Percentiles rank a stretch among this genome's conserved stretches.
phyloP scores from a whole-genome alignment of 1,140 invertebrate genomes.

The Drosophila nebulosa region DNA sequence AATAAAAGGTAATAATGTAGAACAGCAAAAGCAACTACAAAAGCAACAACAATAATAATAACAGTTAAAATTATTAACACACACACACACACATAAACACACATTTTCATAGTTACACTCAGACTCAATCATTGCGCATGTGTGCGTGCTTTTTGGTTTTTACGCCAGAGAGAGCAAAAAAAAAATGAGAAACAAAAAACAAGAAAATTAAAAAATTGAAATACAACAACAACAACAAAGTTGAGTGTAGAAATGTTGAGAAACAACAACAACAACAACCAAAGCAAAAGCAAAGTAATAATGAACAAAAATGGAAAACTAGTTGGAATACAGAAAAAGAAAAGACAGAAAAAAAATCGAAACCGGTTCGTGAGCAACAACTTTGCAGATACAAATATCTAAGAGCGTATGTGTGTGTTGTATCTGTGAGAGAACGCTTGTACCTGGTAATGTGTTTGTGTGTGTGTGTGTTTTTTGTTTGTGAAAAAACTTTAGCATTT shows the following conservation, averaged over 20 bases:
- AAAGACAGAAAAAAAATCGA: slow-evolving; percentile 17
- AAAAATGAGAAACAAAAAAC: slow-evolving; percentile 22
- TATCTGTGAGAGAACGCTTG: background rate
- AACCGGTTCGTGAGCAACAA: slow-evolving; percentile 68
- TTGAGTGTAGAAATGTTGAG: slow-evolving; percentile 61
- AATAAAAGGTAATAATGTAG: slow-evolving; percentile 62
- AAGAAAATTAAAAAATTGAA: slow-evolving; percentile 25
- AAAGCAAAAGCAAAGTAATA: slow-evolving; percentile 62
- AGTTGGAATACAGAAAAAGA: slow-evolving; percentile 36
- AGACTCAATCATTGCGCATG: slow-evolving; percentile 60
- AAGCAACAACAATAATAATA: slow-evolving; percentile 44
- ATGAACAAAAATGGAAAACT: slow-evolving; percentile 70
- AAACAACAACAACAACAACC: slow-evolving; percentile 33
- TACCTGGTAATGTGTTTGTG: background rate
- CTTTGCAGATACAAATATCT: slow-evolving; percentile 30
- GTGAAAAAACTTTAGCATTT: slow-evolving; percentile 64
- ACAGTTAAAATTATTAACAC: slow-evolving; percentile 72
- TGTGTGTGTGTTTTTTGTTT: slow-evolving; percentile 43
- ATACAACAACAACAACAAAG: slow-evolving; percentile 14
- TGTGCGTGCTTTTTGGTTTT: slow-evolving; percentile 65
- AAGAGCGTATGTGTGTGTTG: background rate
- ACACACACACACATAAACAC: slow-evolving; percentile 14
- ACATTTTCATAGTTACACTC: slow-evolving; percentile 1
- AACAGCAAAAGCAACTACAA: slow-evolving; percentile 36
- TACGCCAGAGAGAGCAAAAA: slow-evolving; percentile 48